Evolutionary conservation across 2,113 vertebrate genomes (phyloP), one percentile per base, ranked within the genome.

Genomic region (Tenrec ecaudatus): DNA sequence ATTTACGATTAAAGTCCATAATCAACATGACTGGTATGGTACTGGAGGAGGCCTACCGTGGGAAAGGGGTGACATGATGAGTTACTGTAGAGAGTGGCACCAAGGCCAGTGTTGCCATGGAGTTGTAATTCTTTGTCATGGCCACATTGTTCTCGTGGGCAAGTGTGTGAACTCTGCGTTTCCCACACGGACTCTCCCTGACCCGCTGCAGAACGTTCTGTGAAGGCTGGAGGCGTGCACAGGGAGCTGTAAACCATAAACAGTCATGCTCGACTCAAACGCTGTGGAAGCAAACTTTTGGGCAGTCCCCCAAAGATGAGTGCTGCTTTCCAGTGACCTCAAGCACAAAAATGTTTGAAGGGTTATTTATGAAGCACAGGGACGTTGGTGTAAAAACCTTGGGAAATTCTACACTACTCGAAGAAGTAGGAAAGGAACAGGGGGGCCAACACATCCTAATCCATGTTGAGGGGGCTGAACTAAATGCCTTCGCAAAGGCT

Each of bases 261-360:
- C 66, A 14, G 66, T 68, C 66, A 68, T 25, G 62, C 9, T 53
- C 6, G 22, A 25, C 19, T 23, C 66, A 31, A 14, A 68, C 31
- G 64, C 25, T 66, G 2, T 66, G 66, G 60, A 89, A 53, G 60
- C 12, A 33, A 40, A 47, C 22, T 14, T 29, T 81, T 92, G 62
- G 77, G 69, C 71, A 90, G 25, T 86, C 25, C 64, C 82, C 29
- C 60, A 90, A 88, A 82, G 73, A 92, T 31, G 40, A 88, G 58
- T 64, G 33, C 43, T 69, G 36, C 66, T 83, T 79, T 94, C 71
- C 36, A 53, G 64, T 90, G 38, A 90, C 40, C 29, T 89, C 40
- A 80, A 94, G 33, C n/a, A 89, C 64, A 38, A 38, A n/a, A 86
- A 10, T 81, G 64, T 94, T 92, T 64, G 57, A 92, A 4, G 16